A percentile compares a stretch with the other conserved stretches of the same genome.
Conservation (phyloP, 92 coral and sea anemone genomes). For the Zoanthus sociatus region DNA sequence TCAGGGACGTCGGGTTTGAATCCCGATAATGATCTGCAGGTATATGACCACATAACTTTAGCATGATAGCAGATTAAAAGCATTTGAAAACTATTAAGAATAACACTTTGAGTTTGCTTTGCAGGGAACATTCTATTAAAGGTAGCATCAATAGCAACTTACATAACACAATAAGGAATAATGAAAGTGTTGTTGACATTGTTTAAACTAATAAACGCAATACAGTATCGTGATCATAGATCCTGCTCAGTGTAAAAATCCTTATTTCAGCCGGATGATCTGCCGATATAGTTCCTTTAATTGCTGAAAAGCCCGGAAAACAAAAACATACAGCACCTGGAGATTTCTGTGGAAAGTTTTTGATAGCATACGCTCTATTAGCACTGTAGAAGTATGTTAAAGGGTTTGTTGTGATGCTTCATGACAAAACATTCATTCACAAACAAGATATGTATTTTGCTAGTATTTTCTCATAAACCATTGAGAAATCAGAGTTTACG, state of each 20-base stretch:
- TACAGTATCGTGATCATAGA: not conserved
- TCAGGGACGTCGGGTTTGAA: too few species aligned
- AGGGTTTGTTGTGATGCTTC: not conserved
- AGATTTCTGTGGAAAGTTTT: slow-evolving; percentile 33
- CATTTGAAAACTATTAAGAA: not conserved
- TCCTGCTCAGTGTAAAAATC: not conserved
- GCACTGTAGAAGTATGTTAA: not conserved
- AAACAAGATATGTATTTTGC: too few species aligned
- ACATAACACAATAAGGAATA: not conserved
- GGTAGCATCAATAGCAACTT: not conserved
- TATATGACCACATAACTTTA: too few species aligned
- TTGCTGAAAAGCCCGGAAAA: slow-evolving; percentile 49
- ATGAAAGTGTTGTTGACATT: not conserved
- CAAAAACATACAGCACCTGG: slow-evolving; percentile 48
- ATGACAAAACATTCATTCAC: not conserved
- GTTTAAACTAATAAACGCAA: not conserved
- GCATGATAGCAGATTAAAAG: not conserved
- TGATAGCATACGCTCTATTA: not conserved
- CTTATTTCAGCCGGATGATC: slow-evolving; percentile 50
- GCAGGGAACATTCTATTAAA: not conserved
- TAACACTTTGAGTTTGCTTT: not conserved
- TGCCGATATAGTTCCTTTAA: slow-evolving; percentile 43
- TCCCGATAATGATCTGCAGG: too few species aligned
- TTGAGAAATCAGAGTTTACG: too few species aligned
- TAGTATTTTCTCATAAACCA: too few species aligned